Evolutionary conservation across 2,888 invertebrate species (phyloP), one percentile per base, ranked within the genome.

Genomic region (Dysmachus trigonus): DNA sequence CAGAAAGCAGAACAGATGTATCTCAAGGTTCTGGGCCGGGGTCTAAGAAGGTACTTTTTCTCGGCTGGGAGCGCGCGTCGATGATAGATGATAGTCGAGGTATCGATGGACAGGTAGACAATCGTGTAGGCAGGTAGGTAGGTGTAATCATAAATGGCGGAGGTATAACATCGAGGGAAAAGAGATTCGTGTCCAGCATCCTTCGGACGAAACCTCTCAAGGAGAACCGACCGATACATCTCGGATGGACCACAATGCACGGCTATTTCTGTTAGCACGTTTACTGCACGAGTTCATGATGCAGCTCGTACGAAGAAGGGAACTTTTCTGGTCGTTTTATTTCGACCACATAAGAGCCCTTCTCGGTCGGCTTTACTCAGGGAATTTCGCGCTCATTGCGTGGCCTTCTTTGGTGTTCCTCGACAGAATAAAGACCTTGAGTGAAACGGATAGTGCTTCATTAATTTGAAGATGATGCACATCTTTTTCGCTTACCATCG

Each of bases 191-290:
- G 81, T 81, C 33, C n/a, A n/a, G 31, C 73, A 33, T 31, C 73
- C 31, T 33, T 73, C 13, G 13, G 27, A 72, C 30, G 73, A 4
- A 18, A 33, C 35, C 73, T 22, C 73, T n/a, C 31, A 27, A 31
- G 73, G 73, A 73, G 73, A 27, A 31, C 27, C 62, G 62, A 31
- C 27, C 62, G 62, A 62, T 62, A 27, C 62, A 7, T 62, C 62
- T 62, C 22, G 22, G 62, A 62, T 22, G 31, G 73, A 8, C 73
- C 33, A 73, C 31, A 73, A 31, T 33, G 35, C 73, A 18, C 33
- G 81, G 81, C 81, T 81, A 81, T 81, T 81, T 53, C 81, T 81
- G 81, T 81, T 81, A 33, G 53, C 81, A 81, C 81, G 81, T 81
- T 81, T 81, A 81, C 53, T 35, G 79, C n/a, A n/a, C 31, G 35